Conservation (phyloP, 2,113 vertebrate genomes). For the Syngnathus floridae region DNA sequence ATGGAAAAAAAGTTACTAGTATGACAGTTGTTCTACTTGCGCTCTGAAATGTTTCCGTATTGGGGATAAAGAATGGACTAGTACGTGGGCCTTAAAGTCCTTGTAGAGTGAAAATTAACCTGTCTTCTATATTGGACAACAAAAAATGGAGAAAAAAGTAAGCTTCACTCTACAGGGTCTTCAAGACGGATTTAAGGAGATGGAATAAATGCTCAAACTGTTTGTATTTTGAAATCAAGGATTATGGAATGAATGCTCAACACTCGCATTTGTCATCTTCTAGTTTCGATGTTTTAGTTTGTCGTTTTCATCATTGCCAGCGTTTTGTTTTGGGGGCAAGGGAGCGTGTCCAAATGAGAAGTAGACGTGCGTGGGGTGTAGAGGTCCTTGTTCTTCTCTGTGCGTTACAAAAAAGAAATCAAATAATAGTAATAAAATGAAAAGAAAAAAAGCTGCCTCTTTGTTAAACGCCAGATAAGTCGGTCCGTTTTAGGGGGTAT, state of each 20-base stretch:
- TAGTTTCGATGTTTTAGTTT: slow-evolving; percentile 68
- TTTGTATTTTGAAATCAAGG: neutral
- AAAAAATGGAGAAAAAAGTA: too few species aligned
- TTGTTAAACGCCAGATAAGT: slow-evolving; percentile 26
- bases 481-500: neutral
- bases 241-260: slow-evolving; percentile 12
- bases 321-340: slow-evolving; percentile 17
- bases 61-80: too few species aligned
- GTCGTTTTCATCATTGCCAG: slow-evolving; percentile 68
- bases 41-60: too few species aligned
- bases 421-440: neutral
- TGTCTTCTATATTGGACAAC: too few species aligned
- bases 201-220: neutral
- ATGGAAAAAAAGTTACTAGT: too few species aligned
- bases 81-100: too few species aligned
- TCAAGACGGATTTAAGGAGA: neutral
- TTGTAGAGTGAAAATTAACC: too few species aligned
- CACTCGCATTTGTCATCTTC: slow-evolving; percentile 21
- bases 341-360: slow-evolving; percentile 50
- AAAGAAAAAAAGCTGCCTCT: slow-evolving; percentile 1
- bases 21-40: too few species aligned
- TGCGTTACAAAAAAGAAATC: slow-evolving; percentile 40
- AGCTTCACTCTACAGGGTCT: neutral
- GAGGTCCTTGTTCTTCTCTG: slow-evolving; percentile 68
- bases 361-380: slow-evolving; percentile 49